Evolutionary conservation across 2,797 vertebrate genomes (phyloP).

Genomic region (Molothrus aeneus): DNA sequence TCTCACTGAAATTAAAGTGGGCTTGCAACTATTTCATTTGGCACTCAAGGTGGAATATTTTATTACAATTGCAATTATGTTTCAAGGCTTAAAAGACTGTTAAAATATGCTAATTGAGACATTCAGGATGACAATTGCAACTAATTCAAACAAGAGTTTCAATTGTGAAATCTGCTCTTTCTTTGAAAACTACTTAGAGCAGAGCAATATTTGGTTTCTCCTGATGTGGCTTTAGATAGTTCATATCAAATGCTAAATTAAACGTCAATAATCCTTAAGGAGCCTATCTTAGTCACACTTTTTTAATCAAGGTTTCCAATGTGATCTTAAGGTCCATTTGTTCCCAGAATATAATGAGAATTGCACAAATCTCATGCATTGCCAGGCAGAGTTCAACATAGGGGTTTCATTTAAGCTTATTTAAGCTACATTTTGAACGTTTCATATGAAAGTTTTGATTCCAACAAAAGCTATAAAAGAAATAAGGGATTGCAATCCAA

Average conservation of each 20-base stretch:
- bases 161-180: background rate
- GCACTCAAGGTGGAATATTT: background rate
- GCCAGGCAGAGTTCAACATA: background rate
- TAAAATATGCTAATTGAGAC: constrained; percentile 30
- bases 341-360: constrained; percentile 24
- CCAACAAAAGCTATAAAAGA: background rate
- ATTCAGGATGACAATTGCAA: background rate
- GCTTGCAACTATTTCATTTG: background rate
- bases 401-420: background rate
- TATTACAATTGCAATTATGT: background rate
- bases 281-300: constrained; percentile 2
- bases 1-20: background rate
- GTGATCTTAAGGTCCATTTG: constrained; percentile 10
- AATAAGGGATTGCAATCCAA: background rate
- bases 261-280: constrained; percentile 18
- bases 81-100: background rate
- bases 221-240: background rate
- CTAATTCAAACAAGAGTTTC: background rate
- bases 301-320: constrained; percentile 32
- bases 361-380: background rate
- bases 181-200: background rate
- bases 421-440: background rate
- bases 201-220: constrained; percentile 33
- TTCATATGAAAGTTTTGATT: background rate
- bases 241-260: constrained; percentile 48